phyloP scores from a whole-genome alignment of 2,797 vertebrate species.

The Calcarius lapponicus region DNA sequence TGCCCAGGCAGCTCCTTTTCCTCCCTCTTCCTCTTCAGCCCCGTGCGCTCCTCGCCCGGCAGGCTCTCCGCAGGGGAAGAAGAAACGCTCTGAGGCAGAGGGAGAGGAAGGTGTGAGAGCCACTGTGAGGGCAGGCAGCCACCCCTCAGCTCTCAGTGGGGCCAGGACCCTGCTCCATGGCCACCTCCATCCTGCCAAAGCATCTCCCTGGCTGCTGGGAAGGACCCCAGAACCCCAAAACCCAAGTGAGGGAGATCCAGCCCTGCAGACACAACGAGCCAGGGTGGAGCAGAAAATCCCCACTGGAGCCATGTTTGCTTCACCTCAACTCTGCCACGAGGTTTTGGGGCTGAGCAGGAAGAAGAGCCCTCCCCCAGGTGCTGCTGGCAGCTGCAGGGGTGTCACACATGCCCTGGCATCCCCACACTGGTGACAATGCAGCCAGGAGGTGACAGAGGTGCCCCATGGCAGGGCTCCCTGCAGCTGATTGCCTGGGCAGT shows the following conservation, averaged over 20 bases:
- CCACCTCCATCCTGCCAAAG: neutral
- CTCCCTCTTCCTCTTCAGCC: conserved; percentile 81
- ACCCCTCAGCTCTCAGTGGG: neutral
- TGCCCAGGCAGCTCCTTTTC: conserved; percentile 84
- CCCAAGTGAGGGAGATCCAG: neutral
- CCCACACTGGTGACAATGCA: neutral
- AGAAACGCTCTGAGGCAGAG: conserved; percentile 77
- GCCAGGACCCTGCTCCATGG: neutral
- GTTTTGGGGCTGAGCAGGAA: neutral
- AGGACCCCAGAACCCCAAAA: neutral
- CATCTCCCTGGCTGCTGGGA: neutral
- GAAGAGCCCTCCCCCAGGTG: accelerated
- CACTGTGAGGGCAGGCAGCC: accelerated
- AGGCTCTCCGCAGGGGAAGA: conserved; percentile 85
- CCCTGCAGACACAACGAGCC: neutral
- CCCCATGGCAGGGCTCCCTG: neutral
- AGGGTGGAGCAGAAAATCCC: neutral
- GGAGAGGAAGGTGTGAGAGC: neutral
- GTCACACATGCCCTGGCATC: neutral
- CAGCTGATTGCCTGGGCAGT: neutral
- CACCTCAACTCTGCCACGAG: neutral
- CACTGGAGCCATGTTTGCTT: neutral
- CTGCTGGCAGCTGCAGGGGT: neutral
- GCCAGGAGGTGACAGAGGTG: neutral
- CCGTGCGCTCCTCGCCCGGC: conserved; percentile 74